Base-by-base conservation (phyloP, 2,797 vertebrate species). In the Darevskia mixta region DNA sequence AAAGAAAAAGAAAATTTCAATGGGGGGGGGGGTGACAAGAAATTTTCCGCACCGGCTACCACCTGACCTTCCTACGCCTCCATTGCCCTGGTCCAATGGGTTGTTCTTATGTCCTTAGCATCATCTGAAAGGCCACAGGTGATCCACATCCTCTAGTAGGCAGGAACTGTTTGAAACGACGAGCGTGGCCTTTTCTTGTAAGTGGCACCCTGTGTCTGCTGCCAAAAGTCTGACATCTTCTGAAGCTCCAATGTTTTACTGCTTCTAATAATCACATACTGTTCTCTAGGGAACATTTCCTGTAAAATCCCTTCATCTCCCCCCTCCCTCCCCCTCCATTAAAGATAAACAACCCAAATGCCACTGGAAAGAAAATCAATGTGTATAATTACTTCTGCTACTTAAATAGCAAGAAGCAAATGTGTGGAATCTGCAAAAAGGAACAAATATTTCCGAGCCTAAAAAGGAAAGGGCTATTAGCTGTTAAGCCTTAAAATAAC, bases 271-370 rank as follows among this genome's bases (percentile, higher is more conserved):
- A 90, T 87, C 69, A 32, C 69, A 80, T 45, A 71, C 86, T 71
- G 61, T 76, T 85, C 71, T 66, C 86, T 18, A 17, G 71, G 38
- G 86, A 87, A 81, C 73, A n/a, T 84, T 90, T 87, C 88, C 78
- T 82, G 89, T 85, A 82, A 85, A 84, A 76, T 41, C 82, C 82
- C 35, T 87, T 87, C 77, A 67, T 79, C 81, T 67, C 6, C 7
- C 35, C 35, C 13, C 7, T n/a, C 29, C 35, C 20, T 41, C 66
- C 9, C 23, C 35, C 5, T 23, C 35, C 84, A 78, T 45, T 79
- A 86, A 91, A 61, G 61, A 88, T 45, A 88, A 82, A 66, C 10
- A 9, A 92, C 77, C 79, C 81, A 89, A 89, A 89, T 89, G 88
- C 90, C 71, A 55, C 41, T 25, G 69, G 71, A 86, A 84, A 43